Conservation (phyloP, 2,888 invertebrate genomes). For the Ophioninae sp. region DNA sequence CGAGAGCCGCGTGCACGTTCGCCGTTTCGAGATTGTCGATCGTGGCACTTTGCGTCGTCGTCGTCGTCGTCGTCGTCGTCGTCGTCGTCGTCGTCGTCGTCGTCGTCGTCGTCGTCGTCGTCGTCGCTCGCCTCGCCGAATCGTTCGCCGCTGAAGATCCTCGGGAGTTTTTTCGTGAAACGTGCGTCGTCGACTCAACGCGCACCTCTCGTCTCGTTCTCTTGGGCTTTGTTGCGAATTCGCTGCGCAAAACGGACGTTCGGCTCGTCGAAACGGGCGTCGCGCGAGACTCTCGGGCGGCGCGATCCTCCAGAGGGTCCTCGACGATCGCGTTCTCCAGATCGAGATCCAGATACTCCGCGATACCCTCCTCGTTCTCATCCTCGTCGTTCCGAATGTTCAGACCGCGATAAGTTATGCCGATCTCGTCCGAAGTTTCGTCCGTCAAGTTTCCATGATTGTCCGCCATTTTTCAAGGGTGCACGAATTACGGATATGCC, state of each 20-base stretch:
- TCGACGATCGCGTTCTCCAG: conserved; percentile 54
- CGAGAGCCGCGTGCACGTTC: conserved; percentile 25
- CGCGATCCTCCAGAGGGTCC: conserved; percentile 50
- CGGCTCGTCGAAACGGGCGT: background rate
- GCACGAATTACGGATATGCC: background rate
- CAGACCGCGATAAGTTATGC: conserved; percentile 19
- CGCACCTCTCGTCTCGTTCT: background rate
- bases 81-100: background rate
- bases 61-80: background rate
- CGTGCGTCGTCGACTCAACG: background rate
- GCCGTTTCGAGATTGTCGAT: background rate
- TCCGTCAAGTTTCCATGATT: conserved; percentile 35
- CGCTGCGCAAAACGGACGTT: conserved; percentile 23
- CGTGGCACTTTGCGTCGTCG: background rate
- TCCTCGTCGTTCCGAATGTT: conserved; percentile 36
- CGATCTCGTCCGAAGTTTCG: conserved; percentile 39
- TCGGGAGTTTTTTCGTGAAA: background rate
- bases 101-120: background rate
- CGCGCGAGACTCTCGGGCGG: background rate
- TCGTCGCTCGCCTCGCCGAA: conserved; percentile 12
- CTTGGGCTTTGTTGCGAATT: background rate
- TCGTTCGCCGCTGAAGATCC: conserved; percentile 1
- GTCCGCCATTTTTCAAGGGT: conserved; percentile 29
- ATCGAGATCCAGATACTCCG: conserved; percentile 65
- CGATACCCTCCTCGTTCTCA: conserved; percentile 50